Percentiles rank a stretch among this genome's conserved stretches.
Evolutionary conservation across 2,797 vertebrate species (phyloP).

Genomic region (Gouania willdenowi): DNA sequence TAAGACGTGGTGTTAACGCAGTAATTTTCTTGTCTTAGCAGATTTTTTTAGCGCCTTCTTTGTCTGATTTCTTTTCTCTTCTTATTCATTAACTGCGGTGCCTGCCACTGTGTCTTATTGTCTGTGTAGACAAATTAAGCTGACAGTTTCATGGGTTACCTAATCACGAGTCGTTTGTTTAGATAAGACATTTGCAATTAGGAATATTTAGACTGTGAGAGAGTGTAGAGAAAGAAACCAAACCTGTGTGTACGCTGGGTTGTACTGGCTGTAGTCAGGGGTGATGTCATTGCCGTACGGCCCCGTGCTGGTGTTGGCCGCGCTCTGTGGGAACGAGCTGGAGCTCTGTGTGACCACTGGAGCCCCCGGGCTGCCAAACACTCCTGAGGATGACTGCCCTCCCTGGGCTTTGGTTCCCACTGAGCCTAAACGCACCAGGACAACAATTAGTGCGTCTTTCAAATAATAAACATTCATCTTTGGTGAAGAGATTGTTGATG

Average conservation of each 20-base stretch:
- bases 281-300: constrained; percentile 79
- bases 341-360: constrained; percentile 56
- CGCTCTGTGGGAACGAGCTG: constrained; percentile 67
- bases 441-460: not conserved
- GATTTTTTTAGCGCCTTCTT: not conserved
- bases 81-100: constrained; percentile 22
- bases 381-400: constrained; percentile 67
- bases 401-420: constrained; percentile 75
- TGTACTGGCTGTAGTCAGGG: constrained; percentile 81
- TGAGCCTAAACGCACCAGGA: constrained; percentile 59
- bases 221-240: not conserved
- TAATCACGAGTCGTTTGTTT: constrained; percentile 55
- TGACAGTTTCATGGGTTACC: constrained; percentile 38
- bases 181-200: constrained; percentile 50
- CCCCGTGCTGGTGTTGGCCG: constrained; percentile 68
- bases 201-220: not conserved
- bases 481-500: too few relatives aligned
- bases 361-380: constrained; percentile 65
- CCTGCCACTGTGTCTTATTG: constrained; percentile 17
- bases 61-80: not conserved
- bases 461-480: too few relatives aligned
- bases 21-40: constrained; percentile 6
- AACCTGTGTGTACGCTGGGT: constrained; percentile 82
- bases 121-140: constrained; percentile 51
- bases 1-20: constrained; percentile 7